These are phyloP conservation scores for Natator depressus DNA, from an alignment of 2,113 vertebrate species.

Conservation along the genomic window DNA sequence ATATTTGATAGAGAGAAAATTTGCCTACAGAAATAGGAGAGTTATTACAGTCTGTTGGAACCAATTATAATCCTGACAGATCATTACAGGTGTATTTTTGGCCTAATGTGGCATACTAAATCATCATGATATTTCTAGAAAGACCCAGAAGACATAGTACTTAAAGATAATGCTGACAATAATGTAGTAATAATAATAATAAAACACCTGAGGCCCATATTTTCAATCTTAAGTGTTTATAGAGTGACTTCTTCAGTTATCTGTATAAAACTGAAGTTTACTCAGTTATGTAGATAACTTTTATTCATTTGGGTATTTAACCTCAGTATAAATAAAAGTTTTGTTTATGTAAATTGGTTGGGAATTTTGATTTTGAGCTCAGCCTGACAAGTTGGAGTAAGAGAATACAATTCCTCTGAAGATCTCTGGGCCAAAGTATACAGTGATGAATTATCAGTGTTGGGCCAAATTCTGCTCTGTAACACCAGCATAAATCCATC, in stretches of 20 bases:
- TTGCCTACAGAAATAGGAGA: not conserved
- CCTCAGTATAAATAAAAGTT: not conserved
- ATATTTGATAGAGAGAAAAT: not conserved
- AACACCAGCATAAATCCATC: not conserved
- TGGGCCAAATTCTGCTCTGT: not conserved
- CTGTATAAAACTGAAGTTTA: not conserved
- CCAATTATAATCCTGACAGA: conserved; percentile 17
- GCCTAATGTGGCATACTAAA: conserved; percentile 17
- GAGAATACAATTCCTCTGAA: not conserved
- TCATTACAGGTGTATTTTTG: not conserved
- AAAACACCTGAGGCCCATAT: not conserved
- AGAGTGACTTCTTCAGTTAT: not conserved
- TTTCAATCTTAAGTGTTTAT: conserved; percentile 10
- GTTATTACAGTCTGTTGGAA: conserved; percentile 4
- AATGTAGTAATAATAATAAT: conserved; percentile 5
- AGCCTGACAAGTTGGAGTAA: not conserved
- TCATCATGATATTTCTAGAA: conserved; percentile 17
- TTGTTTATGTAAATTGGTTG: not conserved
- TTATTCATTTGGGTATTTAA: not conserved
- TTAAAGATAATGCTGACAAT: not conserved
- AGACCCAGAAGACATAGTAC: not conserved
- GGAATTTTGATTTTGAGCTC: not conserved
- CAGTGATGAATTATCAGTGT: not conserved
- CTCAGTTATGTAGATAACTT: not conserved
- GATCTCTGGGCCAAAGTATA: not conserved